Percentiles rank a stretch among this genome's conserved stretches.
Conservation (phyloP, 1,140 invertebrate genomes). For the Capitella teleta region DNA sequence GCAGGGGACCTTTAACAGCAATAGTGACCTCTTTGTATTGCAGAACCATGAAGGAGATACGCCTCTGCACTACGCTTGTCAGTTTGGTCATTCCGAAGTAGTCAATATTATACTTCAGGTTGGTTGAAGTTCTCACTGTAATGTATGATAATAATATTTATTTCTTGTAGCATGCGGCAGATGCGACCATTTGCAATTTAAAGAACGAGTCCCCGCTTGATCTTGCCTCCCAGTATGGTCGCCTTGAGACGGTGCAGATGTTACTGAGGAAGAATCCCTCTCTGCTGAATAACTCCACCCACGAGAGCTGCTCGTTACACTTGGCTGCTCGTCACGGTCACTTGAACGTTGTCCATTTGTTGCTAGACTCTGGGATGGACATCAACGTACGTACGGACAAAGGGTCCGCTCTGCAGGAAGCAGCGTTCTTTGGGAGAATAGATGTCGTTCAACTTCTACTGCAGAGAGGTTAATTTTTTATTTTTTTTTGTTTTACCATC, state of each 20-base stretch:
- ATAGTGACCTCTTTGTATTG: slow-evolving; percentile 23
- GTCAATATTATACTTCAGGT: slow-evolving; percentile 62
- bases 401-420: slow-evolving; percentile 89
- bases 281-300: slow-evolving; percentile 23
- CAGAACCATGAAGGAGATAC: slow-evolving; percentile 89
- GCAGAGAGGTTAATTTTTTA: slow-evolving; percentile 42
- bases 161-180: slow-evolving; percentile 59
- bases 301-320: slow-evolving; percentile 78
- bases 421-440: slow-evolving; percentile 83
- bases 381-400: slow-evolving; percentile 68
- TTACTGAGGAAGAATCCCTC: slow-evolving; percentile 49
- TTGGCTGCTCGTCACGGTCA: slow-evolving; percentile 87
- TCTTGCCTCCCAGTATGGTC: slow-evolving; percentile 70
- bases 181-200: slow-evolving; percentile 78
- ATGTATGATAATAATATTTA: no score
- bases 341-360: slow-evolving; percentile 67
- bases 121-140: slow-evolving; percentile 7
- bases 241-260: slow-evolving; percentile 76
- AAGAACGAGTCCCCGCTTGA: slow-evolving; percentile 85
- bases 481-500: neutral
- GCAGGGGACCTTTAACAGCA: neutral
- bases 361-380: slow-evolving; percentile 73
- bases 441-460: slow-evolving; percentile 76
- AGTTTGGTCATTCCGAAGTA: slow-evolving; percentile 86
- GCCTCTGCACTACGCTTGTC: slow-evolving; percentile 82